Conservation (phyloP, 1,140 invertebrate genomes). For the Achroia grisella region DNA sequence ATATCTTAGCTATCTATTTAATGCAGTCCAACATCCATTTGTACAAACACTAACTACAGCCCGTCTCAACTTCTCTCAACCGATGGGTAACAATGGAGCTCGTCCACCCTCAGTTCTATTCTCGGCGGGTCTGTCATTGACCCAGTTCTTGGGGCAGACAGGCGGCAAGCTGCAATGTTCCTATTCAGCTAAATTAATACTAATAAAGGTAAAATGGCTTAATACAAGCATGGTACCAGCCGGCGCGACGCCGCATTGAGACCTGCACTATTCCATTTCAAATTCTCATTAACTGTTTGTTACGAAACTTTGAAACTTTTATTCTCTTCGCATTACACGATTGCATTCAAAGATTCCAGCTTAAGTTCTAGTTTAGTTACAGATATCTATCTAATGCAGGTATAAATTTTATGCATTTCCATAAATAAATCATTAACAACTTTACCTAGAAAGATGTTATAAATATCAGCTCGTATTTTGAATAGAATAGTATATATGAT, state of each 20-base stretch:
- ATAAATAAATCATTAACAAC: too few relatives aligned
- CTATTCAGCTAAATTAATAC: constrained; percentile 38
- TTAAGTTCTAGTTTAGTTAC: too few relatives aligned
- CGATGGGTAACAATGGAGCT: constrained; percentile 39
- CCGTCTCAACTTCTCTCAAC: constrained; percentile 11
- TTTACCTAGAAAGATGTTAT: too few relatives aligned
- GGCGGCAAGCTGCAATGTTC: constrained; percentile 31
- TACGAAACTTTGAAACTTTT: constrained; percentile 1
- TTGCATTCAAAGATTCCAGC: background rate
- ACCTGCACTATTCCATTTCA: background rate
- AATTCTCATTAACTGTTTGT: constrained; percentile 1
- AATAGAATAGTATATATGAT: too few relatives aligned
- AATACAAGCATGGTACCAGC: constrained; percentile 27
- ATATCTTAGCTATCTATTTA: background rate
- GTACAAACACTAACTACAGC: constrained; percentile 1
- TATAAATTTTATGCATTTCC: too few relatives aligned
- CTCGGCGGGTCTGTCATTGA: constrained; percentile 50
- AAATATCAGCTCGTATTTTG: too few relatives aligned
- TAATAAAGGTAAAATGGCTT: constrained; percentile 47
- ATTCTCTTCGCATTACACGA: constrained; percentile 1
- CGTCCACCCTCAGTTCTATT: constrained; percentile 42
- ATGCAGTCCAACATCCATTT: background rate
- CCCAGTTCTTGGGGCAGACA: constrained; percentile 35
- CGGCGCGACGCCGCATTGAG: constrained; percentile 15
- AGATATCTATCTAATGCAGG: too few relatives aligned